Base-by-base conservation (phyloP, 2,797 vertebrate species). In the Gymnothorax reevesii region DNA sequence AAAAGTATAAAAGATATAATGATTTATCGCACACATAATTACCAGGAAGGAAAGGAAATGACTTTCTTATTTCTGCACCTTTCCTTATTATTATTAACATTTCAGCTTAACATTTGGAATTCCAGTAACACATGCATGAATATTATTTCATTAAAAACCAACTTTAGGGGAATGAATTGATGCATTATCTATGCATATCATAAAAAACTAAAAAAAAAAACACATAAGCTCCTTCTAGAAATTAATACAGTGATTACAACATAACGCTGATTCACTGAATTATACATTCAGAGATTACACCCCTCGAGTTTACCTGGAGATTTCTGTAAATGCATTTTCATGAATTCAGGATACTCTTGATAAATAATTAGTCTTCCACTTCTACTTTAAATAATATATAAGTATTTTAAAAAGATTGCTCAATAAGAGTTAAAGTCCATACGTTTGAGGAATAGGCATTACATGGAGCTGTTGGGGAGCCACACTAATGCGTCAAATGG, bases 261-360 rank as follows among this genome's bases (percentile, higher is more conserved):
- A 77, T 54, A 79, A 79, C 54, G 75, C 33, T 79, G 49, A 79
- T 22, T 79, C 75, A 79, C 33, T 52, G 20, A 49, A 79, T 52
- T 52, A 52, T 20, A 52, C 42, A 79, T 79, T 52, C 49, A 79
- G 75, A 42, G 75, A 52, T 79, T 20, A 52, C 15, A 79, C 49
- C 33, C 75, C 42, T 0, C 22, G 17, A 75, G 71, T 75, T 42
- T 75, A 33, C 71, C 71, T 27, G 42, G 25, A 75, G 27, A 42
- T 42, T 33, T 75, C 15, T 15, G 5, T 42, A 33, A 69, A n/a
- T 69, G 25, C 25, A 25, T 25, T 69, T 69, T 69, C 2, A 10
- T 7, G 42, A 27, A 75, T 75, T 49, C 15, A 77, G 20, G 73
- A 77, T 77, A 15, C 27, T 42, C 73, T 77, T 77, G 27, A 77